A percentile compares a stretch with the other conserved stretches of the same genome.
Conservation (phyloP, 2,888 invertebrate species). For the Sminthurinus aureus region DNA sequence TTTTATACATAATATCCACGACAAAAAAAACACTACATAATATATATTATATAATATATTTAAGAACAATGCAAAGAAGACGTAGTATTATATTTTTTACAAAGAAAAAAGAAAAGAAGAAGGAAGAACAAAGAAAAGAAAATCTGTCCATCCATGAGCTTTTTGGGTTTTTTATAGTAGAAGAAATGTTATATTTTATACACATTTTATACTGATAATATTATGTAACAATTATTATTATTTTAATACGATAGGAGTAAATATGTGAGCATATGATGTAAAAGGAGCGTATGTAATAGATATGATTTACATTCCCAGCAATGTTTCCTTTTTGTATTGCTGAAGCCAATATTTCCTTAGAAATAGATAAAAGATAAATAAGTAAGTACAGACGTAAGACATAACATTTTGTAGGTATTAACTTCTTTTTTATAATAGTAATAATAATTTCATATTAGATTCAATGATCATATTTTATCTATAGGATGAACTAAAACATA, state of each 20-base stretch:
- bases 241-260: not conserved
- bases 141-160: constrained; percentile 27
- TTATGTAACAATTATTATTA: not conserved
- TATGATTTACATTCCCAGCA: not conserved
- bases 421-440: not conserved
- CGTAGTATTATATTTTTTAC: not conserved
- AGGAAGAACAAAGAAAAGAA: not conserved
- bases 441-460: not conserved
- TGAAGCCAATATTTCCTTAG: constrained; percentile 18
- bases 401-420: not conserved
- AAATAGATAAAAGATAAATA: not conserved
- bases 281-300: not conserved
- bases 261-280: not conserved
- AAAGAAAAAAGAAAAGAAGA: not conserved
- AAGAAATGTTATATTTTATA: not conserved
- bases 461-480: not conserved
- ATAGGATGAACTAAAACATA: not conserved
- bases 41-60: not conserved
- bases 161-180: constrained; percentile 1
- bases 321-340: constrained; percentile 1
- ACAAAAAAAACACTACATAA: not conserved
- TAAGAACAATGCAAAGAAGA: not conserved
- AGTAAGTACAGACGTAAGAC: not conserved
- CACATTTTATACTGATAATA: too few species aligned
- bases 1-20: not conserved